These are phyloP conservation scores for Myopa tessellatipennis DNA, from an alignment of 2,888 invertebrate genomes.

Conservation along the genomic window DNA sequence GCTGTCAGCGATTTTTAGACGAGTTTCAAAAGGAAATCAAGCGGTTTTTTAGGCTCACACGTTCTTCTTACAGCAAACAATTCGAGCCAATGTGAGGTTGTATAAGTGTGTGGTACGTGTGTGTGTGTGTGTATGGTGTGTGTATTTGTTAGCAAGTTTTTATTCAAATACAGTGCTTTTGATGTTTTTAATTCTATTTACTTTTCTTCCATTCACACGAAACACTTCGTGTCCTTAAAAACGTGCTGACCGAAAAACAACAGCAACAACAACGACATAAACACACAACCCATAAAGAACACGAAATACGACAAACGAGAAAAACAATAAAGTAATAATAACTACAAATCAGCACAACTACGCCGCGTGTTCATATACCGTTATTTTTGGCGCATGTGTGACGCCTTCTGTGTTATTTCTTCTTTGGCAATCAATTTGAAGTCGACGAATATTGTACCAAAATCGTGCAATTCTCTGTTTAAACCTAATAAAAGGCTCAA, in stretches of 20 bases:
- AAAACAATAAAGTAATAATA: neutral
- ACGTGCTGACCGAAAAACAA: neutral
- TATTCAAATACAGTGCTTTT: slow-evolving; percentile 31
- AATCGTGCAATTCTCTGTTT: too few species aligned
- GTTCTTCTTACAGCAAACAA: neutral
- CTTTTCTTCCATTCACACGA: slow-evolving; percentile 34
- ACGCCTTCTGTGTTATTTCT: slow-evolving; percentile 87
- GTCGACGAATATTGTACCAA: neutral
- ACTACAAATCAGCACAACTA: slow-evolving; percentile 17
- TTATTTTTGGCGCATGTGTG: slow-evolving; percentile 79
- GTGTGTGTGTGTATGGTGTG: neutral
- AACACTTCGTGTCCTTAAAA: slow-evolving; percentile 30
- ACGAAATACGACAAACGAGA: too few species aligned
- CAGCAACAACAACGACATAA: too few species aligned
- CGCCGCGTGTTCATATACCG: slow-evolving; percentile 8
- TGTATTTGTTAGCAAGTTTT: neutral
- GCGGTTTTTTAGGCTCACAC: too few species aligned
- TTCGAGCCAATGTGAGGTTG: neutral
- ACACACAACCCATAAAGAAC: neutral
- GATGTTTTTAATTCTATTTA: slow-evolving; percentile 40
- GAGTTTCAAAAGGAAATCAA: neutral
- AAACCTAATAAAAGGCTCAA: too few species aligned
- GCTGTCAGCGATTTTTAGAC: slow-evolving; percentile 4
- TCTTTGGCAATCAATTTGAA: slow-evolving; percentile 77
- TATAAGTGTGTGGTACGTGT: neutral